Conservation (phyloP, 2,888 invertebrate genomes). For the Chymomyza fuscimana region DNA sequence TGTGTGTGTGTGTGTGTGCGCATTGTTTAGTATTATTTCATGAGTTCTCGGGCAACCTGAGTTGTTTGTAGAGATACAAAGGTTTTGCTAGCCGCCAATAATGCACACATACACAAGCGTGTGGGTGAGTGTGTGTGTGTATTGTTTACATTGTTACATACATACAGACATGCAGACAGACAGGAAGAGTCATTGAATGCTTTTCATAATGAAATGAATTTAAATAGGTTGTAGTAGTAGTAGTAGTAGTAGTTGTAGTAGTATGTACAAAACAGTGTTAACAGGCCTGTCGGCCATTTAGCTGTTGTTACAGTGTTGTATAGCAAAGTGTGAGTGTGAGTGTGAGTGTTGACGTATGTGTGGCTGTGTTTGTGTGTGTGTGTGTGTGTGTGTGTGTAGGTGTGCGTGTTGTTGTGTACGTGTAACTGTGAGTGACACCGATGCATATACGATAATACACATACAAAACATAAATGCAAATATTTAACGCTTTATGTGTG, state of each 20-base stretch:
- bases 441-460: conserved; percentile 71
- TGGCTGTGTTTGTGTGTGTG: background rate
- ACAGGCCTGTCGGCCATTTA: background rate
- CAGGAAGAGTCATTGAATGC: background rate
- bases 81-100: background rate
- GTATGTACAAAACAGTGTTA: background rate
- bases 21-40: background rate
- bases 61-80: background rate
- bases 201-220: background rate
- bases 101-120: conserved; percentile 3
- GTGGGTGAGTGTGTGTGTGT: conserved; percentile 13
- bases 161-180: conserved; percentile 28
- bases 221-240: background rate
- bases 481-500: conserved; percentile 66
- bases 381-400: background rate
- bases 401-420: conserved; percentile 14
- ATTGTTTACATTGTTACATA: conserved; percentile 2
- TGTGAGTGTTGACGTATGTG: background rate
- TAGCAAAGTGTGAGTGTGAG: background rate
- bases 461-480: conserved; percentile 63
- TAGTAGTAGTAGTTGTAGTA: background rate
- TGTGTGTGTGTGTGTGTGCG: background rate
- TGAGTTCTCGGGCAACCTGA: background rate
- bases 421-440: conserved; percentile 38
- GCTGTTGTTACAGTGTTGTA: conserved; percentile 2